Percentiles rank a stretch among this genome's conserved stretches.
These are phyloP conservation scores for Ceratitis capitata DNA, from an alignment of 1,140 invertebrate genomes.

Conservation along the genomic window DNA sequence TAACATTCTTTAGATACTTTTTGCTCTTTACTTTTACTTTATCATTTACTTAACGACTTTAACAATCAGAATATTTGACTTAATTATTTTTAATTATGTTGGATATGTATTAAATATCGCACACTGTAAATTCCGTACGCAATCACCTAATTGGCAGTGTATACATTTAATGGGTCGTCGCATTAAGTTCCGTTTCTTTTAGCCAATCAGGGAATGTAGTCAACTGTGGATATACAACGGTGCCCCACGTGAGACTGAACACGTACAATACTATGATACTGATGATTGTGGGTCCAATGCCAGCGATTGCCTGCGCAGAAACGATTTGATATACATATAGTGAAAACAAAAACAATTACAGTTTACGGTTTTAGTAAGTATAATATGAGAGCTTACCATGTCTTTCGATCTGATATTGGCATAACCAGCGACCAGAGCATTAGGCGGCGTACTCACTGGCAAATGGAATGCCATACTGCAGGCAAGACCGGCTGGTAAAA, in stretches of 20 bases:
- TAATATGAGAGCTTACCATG: conserved; percentile 69
- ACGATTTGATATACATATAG: conserved; percentile 11
- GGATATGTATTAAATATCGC: neutral
- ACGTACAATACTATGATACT: conserved; percentile 75
- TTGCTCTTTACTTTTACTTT: no score
- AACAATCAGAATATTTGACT: neutral
- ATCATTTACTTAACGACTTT: neutral
- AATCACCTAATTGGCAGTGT: neutral
- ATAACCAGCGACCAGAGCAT: conserved; percentile 89
- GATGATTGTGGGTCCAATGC: conserved; percentile 81
- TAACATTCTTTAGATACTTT: neutral
- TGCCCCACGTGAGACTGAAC: conserved; percentile 75
- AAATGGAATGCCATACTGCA: conserved; percentile 80
- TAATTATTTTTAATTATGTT: neutral
- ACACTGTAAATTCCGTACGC: neutral
- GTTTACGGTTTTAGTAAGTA: no score
- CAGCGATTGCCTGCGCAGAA: conserved; percentile 71
- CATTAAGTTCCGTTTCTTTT: neutral
- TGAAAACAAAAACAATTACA: conserved; percentile 23
- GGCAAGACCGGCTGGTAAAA: conserved; percentile 82
- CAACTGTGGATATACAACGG: conserved; percentile 67
- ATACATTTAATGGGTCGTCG: neutral
- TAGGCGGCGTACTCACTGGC: conserved; percentile 86
- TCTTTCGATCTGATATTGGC: conserved; percentile 80
- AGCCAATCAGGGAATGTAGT: conserved; percentile 64